phyloP scores from a whole-genome alignment of 2,113 vertebrate genomes.

The Microcebus griseorufus region DNA sequence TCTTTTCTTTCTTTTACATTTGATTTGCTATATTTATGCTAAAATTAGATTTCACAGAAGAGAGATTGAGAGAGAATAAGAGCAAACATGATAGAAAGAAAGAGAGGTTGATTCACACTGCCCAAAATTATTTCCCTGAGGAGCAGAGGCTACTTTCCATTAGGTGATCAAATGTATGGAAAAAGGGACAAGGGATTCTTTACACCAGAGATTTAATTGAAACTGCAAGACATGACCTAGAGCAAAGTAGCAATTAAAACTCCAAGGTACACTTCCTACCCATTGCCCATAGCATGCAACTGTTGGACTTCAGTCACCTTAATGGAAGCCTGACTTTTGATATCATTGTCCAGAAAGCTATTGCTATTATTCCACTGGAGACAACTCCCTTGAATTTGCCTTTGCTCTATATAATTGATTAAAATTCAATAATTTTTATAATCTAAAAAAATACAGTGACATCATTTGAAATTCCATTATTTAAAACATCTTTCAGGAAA shows the following conservation, averaged over 20 bases:
- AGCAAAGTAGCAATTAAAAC: constrained; percentile 82
- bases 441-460: constrained; percentile 54
- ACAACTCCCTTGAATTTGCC: constrained; percentile 54
- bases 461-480: constrained; percentile 1
- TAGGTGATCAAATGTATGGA: constrained; percentile 54
- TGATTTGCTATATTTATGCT: neutral
- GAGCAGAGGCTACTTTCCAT: constrained; percentile 27
- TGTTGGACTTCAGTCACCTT: constrained; percentile 64
- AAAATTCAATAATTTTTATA: constrained; percentile 69
- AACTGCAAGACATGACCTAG: constrained; percentile 80
- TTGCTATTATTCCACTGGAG: constrained; percentile 54
- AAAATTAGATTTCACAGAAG: constrained; percentile 29
- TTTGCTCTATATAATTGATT: constrained; percentile 71
- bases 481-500: constrained; percentile 1
- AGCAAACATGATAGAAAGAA: neutral
- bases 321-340: constrained; percentile 57
- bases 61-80: neutral
- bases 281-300: constrained; percentile 54
- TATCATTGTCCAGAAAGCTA: constrained; percentile 57
- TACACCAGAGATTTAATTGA: constrained; percentile 72
- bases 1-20: neutral
- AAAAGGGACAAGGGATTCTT: constrained; percentile 47
- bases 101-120: neutral
- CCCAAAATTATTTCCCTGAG: constrained; percentile 6
- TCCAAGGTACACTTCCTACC: constrained; percentile 56